Base-by-base conservation (phyloP, 2,797 vertebrate genomes). In the Enteromius fasciolatus region DNA sequence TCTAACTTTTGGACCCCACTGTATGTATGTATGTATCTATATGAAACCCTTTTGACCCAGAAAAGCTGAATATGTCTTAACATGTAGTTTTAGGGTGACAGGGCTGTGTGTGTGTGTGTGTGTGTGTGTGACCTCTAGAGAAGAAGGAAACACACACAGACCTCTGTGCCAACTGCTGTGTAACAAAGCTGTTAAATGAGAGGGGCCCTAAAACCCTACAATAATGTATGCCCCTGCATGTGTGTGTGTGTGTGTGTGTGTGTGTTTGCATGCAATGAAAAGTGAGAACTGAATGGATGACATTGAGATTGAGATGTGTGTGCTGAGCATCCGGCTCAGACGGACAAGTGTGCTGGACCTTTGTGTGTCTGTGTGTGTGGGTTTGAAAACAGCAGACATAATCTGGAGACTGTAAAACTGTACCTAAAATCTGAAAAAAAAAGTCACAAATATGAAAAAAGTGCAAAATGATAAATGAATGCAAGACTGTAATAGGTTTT, bases 241-340 rank as follows among this genome's bases (percentile, higher is more conserved):
- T n/a, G n/a, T n/a, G n/a, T n/a, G 33, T 75, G 61, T 57, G 68
- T 82, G 78, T 76, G 50, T 86, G 81, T 64, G 77, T 83, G 75
- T 84, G 79, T 81, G 76, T 18, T n/a, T 69, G 67, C 7, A 14
- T 14, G 48, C 4, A 59, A 18, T 76, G 74, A 76, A 76, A 44
- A 76, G 36, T 25, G 36, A 61, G 75, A 76, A 46, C 75, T 67
- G 61, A 66, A 67, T 66, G 28, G 61, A 67, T 23, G 46, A 67
- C 63, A 23, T n/a, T 67, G 46, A 50, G 61, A 78, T 67, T n/a
- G 52, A 64, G 44, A 25, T 76, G 74, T 61, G 52, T 57, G 72
- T 63, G 33, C 73, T 33, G 46, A 74, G 28, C 7, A n/a, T 74
- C 3, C 1, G 11, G 18, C 39, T 46, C 67, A 46, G 14, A 44